Conservation (phyloP, 2,113 vertebrate genomes). For the Bambusicola thoracicus region DNA sequence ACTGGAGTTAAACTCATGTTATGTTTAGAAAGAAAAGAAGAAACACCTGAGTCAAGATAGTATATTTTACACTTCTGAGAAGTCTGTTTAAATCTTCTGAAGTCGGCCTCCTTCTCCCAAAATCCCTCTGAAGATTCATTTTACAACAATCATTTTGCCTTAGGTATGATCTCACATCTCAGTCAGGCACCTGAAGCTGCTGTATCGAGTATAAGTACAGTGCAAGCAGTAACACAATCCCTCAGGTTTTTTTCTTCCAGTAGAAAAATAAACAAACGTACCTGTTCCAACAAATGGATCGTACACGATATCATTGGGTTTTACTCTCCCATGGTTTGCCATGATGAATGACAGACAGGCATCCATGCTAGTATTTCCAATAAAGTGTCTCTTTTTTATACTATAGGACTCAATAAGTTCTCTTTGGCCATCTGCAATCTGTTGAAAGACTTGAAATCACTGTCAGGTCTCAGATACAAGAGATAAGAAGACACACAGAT, state of each 20-base stretch:
- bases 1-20: neutral
- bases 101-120: neutral
- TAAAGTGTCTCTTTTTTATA: slow-evolving; percentile 98
- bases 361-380: slow-evolving; percentile 98
- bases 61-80: neutral
- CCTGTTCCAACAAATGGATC: slow-evolving; percentile 99
- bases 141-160: neutral
- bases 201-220: accelerated
- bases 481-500: neutral
- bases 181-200: neutral
- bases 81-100: neutral
- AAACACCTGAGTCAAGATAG: neutral
- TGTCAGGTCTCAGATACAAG: neutral
- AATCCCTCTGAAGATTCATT: no score
- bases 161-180: neutral
- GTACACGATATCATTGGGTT: slow-evolving; percentile 91
- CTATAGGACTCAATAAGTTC: slow-evolving; percentile 88
- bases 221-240: neutral
- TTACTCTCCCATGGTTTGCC: slow-evolving; percentile 95
- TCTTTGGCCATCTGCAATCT: slow-evolving; percentile 97
- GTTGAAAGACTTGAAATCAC: slow-evolving; percentile 43
- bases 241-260: neutral
- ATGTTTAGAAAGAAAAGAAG: neutral
- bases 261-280: slow-evolving; percentile 56
- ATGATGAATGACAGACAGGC: slow-evolving; percentile 96